Percentiles rank a stretch among this genome's conserved stretches.
phyloP scores from a whole-genome alignment of 2,797 vertebrate genomes.

The Enteromius mattozi region DNA sequence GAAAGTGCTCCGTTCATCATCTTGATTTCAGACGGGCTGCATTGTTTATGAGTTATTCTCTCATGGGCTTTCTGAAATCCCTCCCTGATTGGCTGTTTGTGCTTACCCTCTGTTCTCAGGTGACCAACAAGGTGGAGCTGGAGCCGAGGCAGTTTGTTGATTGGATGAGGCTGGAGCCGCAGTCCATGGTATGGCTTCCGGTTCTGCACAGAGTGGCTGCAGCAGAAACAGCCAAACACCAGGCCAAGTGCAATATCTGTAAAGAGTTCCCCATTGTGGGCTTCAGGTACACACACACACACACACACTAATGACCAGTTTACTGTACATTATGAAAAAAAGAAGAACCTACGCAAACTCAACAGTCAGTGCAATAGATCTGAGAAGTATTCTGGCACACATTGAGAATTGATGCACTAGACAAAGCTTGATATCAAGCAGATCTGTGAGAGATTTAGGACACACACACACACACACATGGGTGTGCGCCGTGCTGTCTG shows the following conservation, averaged over 20 bases:
- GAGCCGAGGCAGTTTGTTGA: constrained; percentile 91
- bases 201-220: constrained; percentile 95
- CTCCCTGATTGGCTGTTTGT: neutral
- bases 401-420: neutral
- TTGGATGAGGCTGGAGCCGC: constrained; percentile 96
- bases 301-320: constrained; percentile 42
- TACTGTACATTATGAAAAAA: neutral
- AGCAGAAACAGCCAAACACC: constrained; percentile 96
- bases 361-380: neutral
- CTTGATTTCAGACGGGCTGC: neutral
- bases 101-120: constrained; percentile 72
- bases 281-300: constrained; percentile 72
- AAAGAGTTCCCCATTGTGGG: constrained; percentile 98
- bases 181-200: constrained; percentile 98
- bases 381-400: neutral
- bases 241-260: constrained; percentile 98
- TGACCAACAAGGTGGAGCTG: constrained; percentile 93
- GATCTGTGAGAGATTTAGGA: constrained; percentile 31
- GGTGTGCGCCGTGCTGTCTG: neutral
- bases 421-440: neutral
- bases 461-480: constrained; percentile 7
- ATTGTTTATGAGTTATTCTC: constrained; percentile 18
- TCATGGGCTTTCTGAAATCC: neutral
- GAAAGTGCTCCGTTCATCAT: neutral
- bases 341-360: neutral